Percentiles rank a stretch among this genome's conserved stretches.
Conservation (phyloP, 2,113 vertebrate species). For the Barbus barbus region DNA sequence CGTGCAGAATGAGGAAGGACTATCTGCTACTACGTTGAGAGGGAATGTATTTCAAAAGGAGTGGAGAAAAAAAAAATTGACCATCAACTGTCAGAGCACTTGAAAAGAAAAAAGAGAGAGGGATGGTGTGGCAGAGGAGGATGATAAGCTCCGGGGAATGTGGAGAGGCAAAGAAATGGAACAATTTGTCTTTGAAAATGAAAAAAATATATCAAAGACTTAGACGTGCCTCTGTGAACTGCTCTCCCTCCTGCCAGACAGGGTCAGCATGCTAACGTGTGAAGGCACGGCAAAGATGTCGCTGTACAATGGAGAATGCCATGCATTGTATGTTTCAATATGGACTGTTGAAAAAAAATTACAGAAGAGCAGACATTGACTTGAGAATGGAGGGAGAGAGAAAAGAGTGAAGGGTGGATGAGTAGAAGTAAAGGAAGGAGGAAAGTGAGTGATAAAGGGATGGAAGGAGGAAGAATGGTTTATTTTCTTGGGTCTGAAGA, state of each 20-base stretch:
- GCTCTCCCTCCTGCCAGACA: conserved; percentile 33
- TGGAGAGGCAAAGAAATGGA: conserved; percentile 49
- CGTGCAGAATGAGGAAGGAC: neutral
- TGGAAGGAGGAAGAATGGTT: neutral
- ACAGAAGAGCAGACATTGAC: neutral
- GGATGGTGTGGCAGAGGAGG: conserved; percentile 18
- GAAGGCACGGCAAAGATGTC: neutral
- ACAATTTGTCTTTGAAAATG: conserved; percentile 60
- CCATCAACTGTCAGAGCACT: conserved; percentile 42
- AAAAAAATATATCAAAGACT: conserved; percentile 52
- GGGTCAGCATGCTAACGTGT: conserved; percentile 8
- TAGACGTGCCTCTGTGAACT: conserved; percentile 19
- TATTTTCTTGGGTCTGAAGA: neutral
- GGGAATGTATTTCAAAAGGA: conserved; percentile 32
- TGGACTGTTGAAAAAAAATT: neutral
- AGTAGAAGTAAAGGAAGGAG: neutral
- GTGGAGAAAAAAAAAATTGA: conserved; percentile 5
- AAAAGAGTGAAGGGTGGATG: neutral
- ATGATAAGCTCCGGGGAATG: conserved; percentile 27
- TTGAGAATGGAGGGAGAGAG: neutral
- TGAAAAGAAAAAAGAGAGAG: conserved; percentile 38
- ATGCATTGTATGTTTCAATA: neutral
- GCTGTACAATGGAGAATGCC: conserved; percentile 3
- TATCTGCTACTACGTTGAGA: neutral
- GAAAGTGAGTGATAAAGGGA: neutral